Percentiles rank a stretch among this genome's conserved stretches.
Conservation (phyloP, 2,888 invertebrate genomes). For the Frankliniella fusca region DNA sequence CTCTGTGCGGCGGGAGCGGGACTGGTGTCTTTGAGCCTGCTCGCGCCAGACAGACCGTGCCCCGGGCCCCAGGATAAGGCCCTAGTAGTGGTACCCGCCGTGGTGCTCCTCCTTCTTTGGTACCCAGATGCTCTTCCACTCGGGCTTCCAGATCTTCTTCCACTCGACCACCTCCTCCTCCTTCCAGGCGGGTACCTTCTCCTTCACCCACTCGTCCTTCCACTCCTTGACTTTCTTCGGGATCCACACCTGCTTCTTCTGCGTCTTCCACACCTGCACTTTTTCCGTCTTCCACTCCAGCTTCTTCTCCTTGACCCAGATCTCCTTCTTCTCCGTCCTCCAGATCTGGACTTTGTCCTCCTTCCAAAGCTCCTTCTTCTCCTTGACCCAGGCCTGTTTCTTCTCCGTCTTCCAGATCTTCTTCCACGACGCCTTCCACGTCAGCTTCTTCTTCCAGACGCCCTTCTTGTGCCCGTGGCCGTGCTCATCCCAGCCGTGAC, state of each 20-base stretch:
- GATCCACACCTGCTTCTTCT: slow-evolving; percentile 7
- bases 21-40: too few relatives aligned
- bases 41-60: too few relatives aligned
- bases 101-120: background rate
- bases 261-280: background rate
- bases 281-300: slow-evolving; percentile 22
- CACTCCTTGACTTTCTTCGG: slow-evolving; percentile 15
- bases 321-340: slow-evolving; percentile 6
- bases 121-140: slow-evolving; percentile 16
- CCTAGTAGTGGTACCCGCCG: slow-evolving; percentile 10
- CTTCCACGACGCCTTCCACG: slow-evolving; percentile 17
- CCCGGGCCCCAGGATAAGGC: too few relatives aligned
- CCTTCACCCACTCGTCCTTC: slow-evolving; percentile 14
- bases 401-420: slow-evolving; percentile 24
- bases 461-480: slow-evolving; percentile 8
- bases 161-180: slow-evolving; percentile 21
- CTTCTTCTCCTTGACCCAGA: slow-evolving; percentile 23
- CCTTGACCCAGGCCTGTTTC: slow-evolving; percentile 3
- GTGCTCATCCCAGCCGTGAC: slow-evolving; percentile 16
- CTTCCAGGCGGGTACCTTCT: slow-evolving; percentile 21
- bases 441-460: slow-evolving; percentile 12
- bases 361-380: slow-evolving; percentile 8
- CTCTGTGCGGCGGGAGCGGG: too few relatives aligned
- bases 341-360: slow-evolving; percentile 11
- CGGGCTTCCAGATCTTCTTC: slow-evolving; percentile 16